Base-by-base conservation (phyloP, 2,797 vertebrate genomes). In the Alfaro cultratus region DNA sequence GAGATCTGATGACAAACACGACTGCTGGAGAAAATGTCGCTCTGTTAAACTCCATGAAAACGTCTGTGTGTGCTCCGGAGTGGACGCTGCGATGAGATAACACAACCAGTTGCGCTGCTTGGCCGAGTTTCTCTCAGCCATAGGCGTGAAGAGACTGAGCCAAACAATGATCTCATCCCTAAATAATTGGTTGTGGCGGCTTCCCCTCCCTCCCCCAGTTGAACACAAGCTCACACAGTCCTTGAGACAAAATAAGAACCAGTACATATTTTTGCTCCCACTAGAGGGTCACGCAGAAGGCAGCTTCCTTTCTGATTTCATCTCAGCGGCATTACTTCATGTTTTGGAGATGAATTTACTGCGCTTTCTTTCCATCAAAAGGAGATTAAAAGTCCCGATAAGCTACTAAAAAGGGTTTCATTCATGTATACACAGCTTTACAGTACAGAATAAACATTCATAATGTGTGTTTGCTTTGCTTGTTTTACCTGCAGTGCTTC, bases 131-230 rank as follows among this genome's bases (percentile, higher is more conserved):
- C 93, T 79, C 90, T 84, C 89, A 93, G 94, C 95, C 94, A 95
- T 91, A 96, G 94, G 95, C 96, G 94, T 95, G 94, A 96, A 96
- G 92, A 91, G 90, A 94, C 89, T 88, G 90, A 95, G 95, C 96
- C 95, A 96, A 96, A 96, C 95, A 95, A 95, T 96, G 96, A 96
- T 93, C 95, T 96, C 96, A 96, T 95, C 93, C 87, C 91, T 79
- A 94, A 96, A 96, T 96, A 95, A 96, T 96, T 95, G 95, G 96
- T 96, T 94, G 94, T 93, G 94, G 91, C 91, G 86, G 91, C 90
- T 91, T 88, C 91, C 87, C 94, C 88, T 92, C 92, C 89, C 88
- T 83, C 86, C 68, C n/a, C 26, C 41, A 1, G 80, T 87, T 73
- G 83, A 89, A 88, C 92, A 91, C 89, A 89, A 89, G 89, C 92